Conservation (phyloP, 92 coral and sea anemone genomes). For the Epizoanthus illoricatus region DNA sequence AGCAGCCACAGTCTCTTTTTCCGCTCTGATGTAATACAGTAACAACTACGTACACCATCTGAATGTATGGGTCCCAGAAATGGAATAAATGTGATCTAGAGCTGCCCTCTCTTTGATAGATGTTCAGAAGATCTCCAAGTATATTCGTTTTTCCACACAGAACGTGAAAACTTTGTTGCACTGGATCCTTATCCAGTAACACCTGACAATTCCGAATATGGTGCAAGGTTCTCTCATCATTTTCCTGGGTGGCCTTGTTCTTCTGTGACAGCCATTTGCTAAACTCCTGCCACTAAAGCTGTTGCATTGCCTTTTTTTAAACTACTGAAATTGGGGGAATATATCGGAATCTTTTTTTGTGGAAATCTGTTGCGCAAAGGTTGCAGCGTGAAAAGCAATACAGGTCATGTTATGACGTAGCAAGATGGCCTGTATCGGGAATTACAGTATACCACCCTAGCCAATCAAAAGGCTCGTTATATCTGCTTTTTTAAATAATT, state of each 20-base stretch:
- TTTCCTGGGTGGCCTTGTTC: too few relatives aligned
- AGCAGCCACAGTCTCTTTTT: conserved; percentile 45
- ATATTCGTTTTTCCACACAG: neutral
- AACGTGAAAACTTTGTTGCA: neutral
- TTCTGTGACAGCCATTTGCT: conserved; percentile 25
- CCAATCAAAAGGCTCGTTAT: too few relatives aligned
- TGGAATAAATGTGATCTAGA: conserved; percentile 22
- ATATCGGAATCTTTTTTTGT: too few relatives aligned
- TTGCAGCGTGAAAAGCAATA: too few relatives aligned
- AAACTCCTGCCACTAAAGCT: conserved; percentile 44
- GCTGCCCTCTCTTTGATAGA: neutral
- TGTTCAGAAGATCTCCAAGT: conserved; percentile 16
- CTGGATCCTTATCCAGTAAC: too few relatives aligned
- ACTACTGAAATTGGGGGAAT: too few relatives aligned
- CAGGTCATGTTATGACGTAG: too few relatives aligned
- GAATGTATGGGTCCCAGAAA: conserved; percentile 54
- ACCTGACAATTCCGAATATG: neutral
- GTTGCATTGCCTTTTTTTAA: conserved; percentile 27
- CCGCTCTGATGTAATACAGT: conserved; percentile 38
- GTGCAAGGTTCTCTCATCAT: neutral
- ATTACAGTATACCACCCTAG: too few relatives aligned
- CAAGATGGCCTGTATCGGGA: too few relatives aligned
- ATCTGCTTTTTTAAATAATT: too few relatives aligned
- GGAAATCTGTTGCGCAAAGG: too few relatives aligned
- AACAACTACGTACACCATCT: conserved; percentile 48